Conservation (phyloP, 2,113 vertebrate genomes). For the Clupea harengus region DNA sequence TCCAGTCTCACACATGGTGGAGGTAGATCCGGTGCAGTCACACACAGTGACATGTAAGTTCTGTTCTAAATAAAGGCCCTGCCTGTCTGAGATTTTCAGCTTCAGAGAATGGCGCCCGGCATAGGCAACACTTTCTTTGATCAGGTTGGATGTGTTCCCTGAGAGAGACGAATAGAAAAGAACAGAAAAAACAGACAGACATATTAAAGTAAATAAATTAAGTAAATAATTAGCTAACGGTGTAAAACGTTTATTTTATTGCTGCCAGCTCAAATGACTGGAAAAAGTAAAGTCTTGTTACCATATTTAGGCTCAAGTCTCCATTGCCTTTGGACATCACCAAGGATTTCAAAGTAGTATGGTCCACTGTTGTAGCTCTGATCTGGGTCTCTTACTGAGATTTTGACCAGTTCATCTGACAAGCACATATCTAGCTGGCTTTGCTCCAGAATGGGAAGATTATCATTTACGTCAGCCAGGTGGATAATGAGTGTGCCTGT, state of each 20-base stretch:
- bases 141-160: constrained; percentile 56
- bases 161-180: background rate
- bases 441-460: background rate
- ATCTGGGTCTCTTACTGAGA: constrained; percentile 39
- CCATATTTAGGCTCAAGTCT: constrained; percentile 40
- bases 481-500: constrained; percentile 38
- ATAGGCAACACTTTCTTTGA: constrained; percentile 48
- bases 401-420: background rate
- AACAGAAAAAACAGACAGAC: too few species aligned
- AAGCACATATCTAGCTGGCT: constrained; percentile 13
- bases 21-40: constrained; percentile 50
- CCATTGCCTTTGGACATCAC: constrained; percentile 33
- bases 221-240: background rate
- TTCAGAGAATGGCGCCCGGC: constrained; percentile 41
- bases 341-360: constrained; percentile 36
- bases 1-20: background rate
- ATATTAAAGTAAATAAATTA: too few species aligned
- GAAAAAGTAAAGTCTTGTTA: background rate
- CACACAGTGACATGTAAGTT: constrained; percentile 65
- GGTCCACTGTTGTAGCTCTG: constrained; percentile 29
- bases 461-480: constrained; percentile 38
- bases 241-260: too few species aligned
- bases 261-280: too few species aligned
- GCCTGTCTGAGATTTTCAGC: constrained; percentile 56
- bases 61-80: constrained; percentile 41